These are phyloP conservation scores for Mastigias papua DNA, from an alignment of 30 jellyfish, hydroid and myxozoan species.

Conservation along the genomic window DNA sequence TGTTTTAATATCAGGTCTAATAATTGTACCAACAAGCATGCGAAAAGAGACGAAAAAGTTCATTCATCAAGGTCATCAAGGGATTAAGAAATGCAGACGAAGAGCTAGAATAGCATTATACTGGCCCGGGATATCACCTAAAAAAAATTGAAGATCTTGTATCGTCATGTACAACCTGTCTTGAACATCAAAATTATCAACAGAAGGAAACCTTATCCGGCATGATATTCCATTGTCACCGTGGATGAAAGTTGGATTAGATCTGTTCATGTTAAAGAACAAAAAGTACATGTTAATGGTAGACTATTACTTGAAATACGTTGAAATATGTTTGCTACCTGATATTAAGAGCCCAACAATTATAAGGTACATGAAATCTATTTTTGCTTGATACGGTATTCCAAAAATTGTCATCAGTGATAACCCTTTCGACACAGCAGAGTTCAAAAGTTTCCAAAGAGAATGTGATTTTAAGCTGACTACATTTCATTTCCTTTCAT, in stretches of 20 bases:
- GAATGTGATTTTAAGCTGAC: too few species aligned
- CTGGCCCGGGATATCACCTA: constrained; percentile 36
- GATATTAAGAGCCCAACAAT: constrained; percentile 22
- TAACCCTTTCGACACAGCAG: constrained; percentile 7
- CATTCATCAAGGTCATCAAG: constrained; percentile 56
- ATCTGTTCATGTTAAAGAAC: constrained; percentile 7
- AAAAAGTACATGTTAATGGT: constrained; percentile 33
- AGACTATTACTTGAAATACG: constrained; percentile 31
- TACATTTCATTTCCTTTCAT: too few species aligned
- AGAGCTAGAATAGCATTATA: constrained; percentile 36
- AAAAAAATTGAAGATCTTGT: constrained; percentile 33
- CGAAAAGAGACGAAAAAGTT: constrained; percentile 25
- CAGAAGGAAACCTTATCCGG: constrained; percentile 36
- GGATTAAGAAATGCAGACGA: constrained; percentile 48
- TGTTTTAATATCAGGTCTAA: constrained; percentile 18
- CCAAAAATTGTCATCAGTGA: constrained; percentile 1
- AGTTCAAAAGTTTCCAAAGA: not conserved
- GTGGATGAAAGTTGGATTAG: constrained; percentile 39
- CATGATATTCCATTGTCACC: constrained; percentile 39
- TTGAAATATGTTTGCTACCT: constrained; percentile 2
- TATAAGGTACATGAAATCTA: constrained; percentile 14
- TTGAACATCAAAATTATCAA: constrained; percentile 47
- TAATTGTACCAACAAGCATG: constrained; percentile 29
- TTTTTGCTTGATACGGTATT: not conserved
- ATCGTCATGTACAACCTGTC: constrained; percentile 27